Evolutionary conservation across 2,113 vertebrate genomes (phyloP), one percentile per base, ranked within the genome.

Genomic region (Semicossyphus pulcher): DNA sequence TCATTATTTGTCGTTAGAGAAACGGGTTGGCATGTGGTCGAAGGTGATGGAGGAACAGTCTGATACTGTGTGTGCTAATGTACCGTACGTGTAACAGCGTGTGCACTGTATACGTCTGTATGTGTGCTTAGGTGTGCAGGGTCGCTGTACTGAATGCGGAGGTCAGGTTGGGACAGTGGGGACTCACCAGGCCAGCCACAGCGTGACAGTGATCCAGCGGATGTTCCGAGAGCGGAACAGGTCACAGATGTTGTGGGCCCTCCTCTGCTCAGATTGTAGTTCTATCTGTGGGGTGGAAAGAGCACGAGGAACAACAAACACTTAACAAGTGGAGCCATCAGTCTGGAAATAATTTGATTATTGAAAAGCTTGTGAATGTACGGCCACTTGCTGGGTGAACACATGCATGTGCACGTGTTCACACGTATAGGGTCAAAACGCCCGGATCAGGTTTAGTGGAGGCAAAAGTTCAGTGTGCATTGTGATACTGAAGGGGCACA

Each of bases 171-270:
- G 37, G 64, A 79, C 68, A 56, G 58, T 54, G 4, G 73, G 84
- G 80, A 88, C 96, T 95, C 91, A 98, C 96, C 96, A 98, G 78
- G 97, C 82, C 42, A 96, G 83, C 87, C 95, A 93, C 77, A 95
- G 96, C 92, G 93, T 95, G 91, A 95, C 32, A 2, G 97, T 96
- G 77, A 97, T 71, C 28, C 91, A 91, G 49, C 96, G 86, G 89
- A 98, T 96, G 76, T 97, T 97, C 39, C 36, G 62, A 5, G 93
- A 94, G 64, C 67, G 94, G 21, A 97, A 16, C 45, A 97, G 92
- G 81, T 97, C 96, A 84, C 96, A 92, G 86, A 97, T 93, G 91
- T 88, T 96, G 87, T 95, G 90, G 0, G 88, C 77, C 61, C 84
- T 91, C 3, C 74, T 88, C 66, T 86, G 62, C 61, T 59, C 56